Conservation (phyloP, 2,888 invertebrate genomes). For the Cephus pygmeus region DNA sequence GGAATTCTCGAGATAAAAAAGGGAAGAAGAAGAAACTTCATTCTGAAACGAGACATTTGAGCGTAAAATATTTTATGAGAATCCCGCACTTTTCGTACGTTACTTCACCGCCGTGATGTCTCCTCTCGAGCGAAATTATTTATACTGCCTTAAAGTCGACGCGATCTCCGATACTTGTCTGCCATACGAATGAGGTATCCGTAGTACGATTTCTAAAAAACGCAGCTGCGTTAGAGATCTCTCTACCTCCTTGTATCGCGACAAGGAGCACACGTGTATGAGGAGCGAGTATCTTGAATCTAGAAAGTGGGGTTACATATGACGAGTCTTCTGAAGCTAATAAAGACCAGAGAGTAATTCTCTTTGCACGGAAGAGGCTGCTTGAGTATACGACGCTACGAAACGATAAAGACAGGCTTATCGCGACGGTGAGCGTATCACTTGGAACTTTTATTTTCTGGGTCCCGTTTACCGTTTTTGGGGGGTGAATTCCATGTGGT, state of each 20-base stretch:
- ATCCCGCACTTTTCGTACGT: background rate
- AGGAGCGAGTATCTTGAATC: background rate
- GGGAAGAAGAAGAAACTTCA: background rate
- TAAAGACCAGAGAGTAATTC: background rate
- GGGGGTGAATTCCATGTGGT: conserved; percentile 12
- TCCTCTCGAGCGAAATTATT: background rate
- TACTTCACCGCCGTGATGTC: background rate
- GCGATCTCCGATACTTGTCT: background rate
- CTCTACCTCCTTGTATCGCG: too few species aligned
- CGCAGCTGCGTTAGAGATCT: background rate
- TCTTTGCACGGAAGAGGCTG: background rate
- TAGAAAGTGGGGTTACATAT: background rate
- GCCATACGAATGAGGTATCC: background rate
- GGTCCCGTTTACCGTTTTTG: background rate
- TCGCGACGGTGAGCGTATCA: background rate
- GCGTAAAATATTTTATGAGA: background rate
- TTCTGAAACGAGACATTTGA: background rate
- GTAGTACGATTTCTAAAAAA: background rate
- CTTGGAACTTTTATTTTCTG: background rate
- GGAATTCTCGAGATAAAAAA: background rate
- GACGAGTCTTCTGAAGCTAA: background rate
- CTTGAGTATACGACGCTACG: background rate
- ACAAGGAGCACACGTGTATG: background rate
- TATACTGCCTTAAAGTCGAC: background rate
- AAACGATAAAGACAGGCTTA: conserved; percentile 2